These are phyloP conservation scores for Virgularia gustaviana DNA, from an alignment of 92 coral and sea anemone genomes.

Conservation along the genomic window DNA sequence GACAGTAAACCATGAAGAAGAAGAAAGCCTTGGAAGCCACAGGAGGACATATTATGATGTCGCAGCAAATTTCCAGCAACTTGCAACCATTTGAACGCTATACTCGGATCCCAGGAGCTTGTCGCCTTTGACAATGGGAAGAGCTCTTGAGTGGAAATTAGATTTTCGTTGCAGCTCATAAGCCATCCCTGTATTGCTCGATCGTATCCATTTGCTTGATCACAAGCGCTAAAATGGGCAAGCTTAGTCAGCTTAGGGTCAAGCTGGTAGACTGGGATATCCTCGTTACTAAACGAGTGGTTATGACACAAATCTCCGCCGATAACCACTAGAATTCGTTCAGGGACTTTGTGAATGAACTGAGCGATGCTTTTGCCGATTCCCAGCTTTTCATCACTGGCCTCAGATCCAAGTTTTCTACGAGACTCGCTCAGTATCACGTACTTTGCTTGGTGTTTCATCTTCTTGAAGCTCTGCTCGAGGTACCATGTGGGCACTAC, in stretches of 20 bases:
- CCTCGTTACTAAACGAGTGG: conserved; percentile 35
- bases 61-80: conserved; percentile 22
- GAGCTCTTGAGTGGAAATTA: neutral
- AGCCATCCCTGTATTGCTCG: conserved; percentile 63
- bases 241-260: conserved; percentile 55
- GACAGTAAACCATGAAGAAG: conserved; percentile 57
- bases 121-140: conserved; percentile 14
- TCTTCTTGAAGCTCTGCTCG: conserved; percentile 38
- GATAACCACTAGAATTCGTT: conserved; percentile 59
- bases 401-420: neutral
- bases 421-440: conserved; percentile 39
- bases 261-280: conserved; percentile 59
- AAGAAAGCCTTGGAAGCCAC: conserved; percentile 61
- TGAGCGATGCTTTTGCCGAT: conserved; percentile 49
- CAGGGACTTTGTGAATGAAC: conserved; percentile 39
- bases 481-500: conserved; percentile 70
- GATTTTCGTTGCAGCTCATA: conserved; percentile 38
- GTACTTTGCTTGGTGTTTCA: conserved; percentile 57
- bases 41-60: conserved; percentile 52
- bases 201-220: conserved; percentile 53
- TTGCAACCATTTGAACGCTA: conserved; percentile 46
- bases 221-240: conserved; percentile 19
- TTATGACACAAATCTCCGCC: conserved; percentile 72
- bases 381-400: conserved; percentile 13
- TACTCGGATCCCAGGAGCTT: conserved; percentile 43